Conservation (phyloP, 2,113 vertebrate genomes). For the Baryphthengus martii region DNA sequence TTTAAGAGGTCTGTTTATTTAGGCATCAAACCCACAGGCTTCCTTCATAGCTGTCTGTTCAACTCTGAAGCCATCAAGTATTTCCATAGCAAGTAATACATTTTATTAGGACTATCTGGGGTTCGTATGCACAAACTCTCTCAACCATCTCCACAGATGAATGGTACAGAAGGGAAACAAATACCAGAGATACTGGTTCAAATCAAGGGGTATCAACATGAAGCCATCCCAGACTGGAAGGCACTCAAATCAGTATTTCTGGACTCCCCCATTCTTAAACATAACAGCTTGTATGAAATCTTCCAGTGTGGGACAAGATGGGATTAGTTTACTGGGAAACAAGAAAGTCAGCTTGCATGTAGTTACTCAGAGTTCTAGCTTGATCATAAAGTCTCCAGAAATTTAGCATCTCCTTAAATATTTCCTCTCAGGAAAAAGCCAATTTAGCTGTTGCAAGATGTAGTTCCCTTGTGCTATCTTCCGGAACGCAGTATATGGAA, state of each 20-base stretch:
- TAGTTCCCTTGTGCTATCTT: not conserved
- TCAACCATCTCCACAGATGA: not conserved
- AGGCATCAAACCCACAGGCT: not conserved
- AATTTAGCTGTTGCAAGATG: not conserved
- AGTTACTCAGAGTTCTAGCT: not conserved
- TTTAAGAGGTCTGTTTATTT: constrained; percentile 45
- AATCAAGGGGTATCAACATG: not conserved
- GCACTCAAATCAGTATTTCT: not conserved
- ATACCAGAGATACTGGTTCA: not conserved
- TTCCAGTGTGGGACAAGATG: not conserved
- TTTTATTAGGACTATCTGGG: not conserved
- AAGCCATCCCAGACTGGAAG: not conserved
- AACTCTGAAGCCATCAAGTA: not conserved
- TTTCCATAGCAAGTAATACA: not conserved
- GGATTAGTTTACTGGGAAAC: not conserved
- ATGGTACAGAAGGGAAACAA: not conserved
- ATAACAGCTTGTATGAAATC: not conserved
- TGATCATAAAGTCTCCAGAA: fast-evolving
- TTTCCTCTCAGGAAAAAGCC: not conserved
- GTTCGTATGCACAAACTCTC: not conserved
- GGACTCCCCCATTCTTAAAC: not conserved
- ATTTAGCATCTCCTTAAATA: too few relatives aligned
- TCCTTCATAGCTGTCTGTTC: not conserved
- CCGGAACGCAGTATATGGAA: not conserved
- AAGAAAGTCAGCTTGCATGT: not conserved